Conservation (phyloP, 2,113 vertebrate genomes). For the Dipodomys merriami region DNA sequence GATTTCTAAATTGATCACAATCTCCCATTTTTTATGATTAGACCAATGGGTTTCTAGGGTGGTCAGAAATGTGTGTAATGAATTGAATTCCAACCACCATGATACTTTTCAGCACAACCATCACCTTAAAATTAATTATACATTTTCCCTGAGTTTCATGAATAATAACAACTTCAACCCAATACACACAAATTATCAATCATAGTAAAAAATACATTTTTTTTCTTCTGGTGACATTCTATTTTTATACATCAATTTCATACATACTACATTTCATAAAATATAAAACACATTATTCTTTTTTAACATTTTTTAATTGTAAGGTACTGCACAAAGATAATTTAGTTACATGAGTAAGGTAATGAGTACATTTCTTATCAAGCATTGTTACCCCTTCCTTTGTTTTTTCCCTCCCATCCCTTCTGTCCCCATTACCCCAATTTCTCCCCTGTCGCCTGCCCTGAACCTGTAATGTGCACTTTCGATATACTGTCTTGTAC, state of each 20-base stretch:
- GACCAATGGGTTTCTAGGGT: conserved; percentile 54
- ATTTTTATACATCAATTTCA: conserved; percentile 12
- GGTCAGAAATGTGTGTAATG: not conserved
- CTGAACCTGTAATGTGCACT: too few species aligned
- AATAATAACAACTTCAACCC: conserved; percentile 44
- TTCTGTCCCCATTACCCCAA: too few species aligned
- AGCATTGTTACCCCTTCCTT: too few species aligned
- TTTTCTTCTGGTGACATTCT: not conserved
- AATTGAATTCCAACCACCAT: conserved; percentile 25
- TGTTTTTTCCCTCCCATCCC: too few species aligned
- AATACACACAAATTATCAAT: conserved; percentile 45
- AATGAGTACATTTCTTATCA: too few species aligned
- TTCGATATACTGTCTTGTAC: too few species aligned
- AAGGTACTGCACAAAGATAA: too few species aligned
- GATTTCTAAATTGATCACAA: conserved; percentile 80
- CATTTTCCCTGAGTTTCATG: conserved; percentile 17
- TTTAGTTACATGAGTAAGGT: too few species aligned
- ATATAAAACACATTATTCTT: not conserved
- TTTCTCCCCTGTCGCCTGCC: too few species aligned
- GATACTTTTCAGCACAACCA: conserved; percentile 45
- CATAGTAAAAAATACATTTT: not conserved
- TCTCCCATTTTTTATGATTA: conserved; percentile 71
- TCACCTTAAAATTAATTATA: conserved; percentile 60
- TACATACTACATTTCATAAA: not conserved
- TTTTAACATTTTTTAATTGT: not conserved